Base-by-base conservation (phyloP, 2,888 invertebrate genomes). In the Globia sparganii region DNA sequence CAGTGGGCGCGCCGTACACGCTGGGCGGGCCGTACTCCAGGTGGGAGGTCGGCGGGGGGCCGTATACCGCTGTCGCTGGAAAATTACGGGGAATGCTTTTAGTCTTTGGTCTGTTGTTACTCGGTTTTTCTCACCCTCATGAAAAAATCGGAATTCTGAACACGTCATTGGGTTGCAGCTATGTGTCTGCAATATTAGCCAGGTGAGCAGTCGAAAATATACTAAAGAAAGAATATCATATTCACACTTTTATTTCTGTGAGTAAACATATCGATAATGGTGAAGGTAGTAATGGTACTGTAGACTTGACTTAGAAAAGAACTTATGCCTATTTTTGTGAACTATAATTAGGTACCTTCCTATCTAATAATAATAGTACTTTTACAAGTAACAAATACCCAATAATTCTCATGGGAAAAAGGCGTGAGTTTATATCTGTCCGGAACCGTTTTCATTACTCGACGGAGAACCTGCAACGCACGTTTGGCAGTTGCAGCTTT, bases 1-100 rank as follows among this genome's bases (percentile, higher is more conserved):
- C 96, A n/a, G 95, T 95, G 25, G 95, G 96, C 13, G 93, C 93
- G 28, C 95, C 94, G 89, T 96, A 96, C n/a, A 91, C 93, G 67
- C 91, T 94, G 0, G 96, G 93, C 0, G 93, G 92, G 0, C 92
- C 92, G 86, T 95, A 96, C 82, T 95, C 96, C 18, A 94, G 69
- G 85, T 96, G 96, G 2, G 93, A 72, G 0, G 94, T 83, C 0
- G 94, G 94, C 1, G 95, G 95, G 1, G 96, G 95, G 0, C 96
- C 96, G 87, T 96, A 97, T 15, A 95, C 93, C 0, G 78, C 77
- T 5, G 93, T 88, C 4, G 92, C 95, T 94, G 95, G 72, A 93
- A 93, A 77, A 74, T 65, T 40, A 37, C 0, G 4, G 1, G 1
- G 6, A 43, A 56, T 0, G 2, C 8, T 53, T 31, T 68, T 37